phyloP scores from a whole-genome alignment of 2,797 vertebrate genomes.

The Poecilia picta region DNA sequence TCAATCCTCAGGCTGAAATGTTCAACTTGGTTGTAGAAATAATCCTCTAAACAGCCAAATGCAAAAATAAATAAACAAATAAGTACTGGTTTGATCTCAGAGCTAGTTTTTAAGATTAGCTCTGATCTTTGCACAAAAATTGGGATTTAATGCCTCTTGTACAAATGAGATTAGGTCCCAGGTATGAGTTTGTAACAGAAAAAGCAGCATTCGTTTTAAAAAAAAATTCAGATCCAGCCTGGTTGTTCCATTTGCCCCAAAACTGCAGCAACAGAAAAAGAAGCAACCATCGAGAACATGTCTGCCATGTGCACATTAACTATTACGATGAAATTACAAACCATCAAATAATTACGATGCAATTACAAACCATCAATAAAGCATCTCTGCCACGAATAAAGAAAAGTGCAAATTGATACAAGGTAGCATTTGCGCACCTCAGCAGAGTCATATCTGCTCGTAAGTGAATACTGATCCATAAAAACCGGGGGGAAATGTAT shows the following conservation, averaged over 20 bases:
- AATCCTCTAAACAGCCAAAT: conserved; percentile 1
- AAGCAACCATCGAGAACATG: not conserved
- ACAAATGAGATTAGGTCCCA: not conserved
- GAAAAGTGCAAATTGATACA: conserved; percentile 66
- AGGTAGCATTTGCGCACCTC: conserved; percentile 70
- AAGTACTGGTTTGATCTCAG: not conserved
- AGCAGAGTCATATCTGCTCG: conserved; percentile 68
- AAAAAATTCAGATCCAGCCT: not conserved
- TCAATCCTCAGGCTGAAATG: not conserved
- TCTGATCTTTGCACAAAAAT: not conserved
- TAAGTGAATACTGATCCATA: conserved; percentile 77
- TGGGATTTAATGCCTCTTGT: not conserved
- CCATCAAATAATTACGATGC: conserved; percentile 39
- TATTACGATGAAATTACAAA: conserved; percentile 54
- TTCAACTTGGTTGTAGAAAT: not conserved
- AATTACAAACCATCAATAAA: conserved; percentile 56
- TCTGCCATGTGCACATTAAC: conserved; percentile 35
- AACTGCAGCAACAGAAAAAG: not conserved
- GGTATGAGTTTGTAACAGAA: not conserved
- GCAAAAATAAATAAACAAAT: not conserved
- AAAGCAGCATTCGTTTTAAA: not conserved
- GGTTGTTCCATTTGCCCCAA: not conserved
- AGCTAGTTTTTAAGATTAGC: conserved; percentile 3
- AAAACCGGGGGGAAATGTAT: conserved; percentile 62
- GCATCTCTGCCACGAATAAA: conserved; percentile 67